Base-by-base conservation (phyloP, 2,888 invertebrate genomes). In the Mesochorus sp. region DNA sequence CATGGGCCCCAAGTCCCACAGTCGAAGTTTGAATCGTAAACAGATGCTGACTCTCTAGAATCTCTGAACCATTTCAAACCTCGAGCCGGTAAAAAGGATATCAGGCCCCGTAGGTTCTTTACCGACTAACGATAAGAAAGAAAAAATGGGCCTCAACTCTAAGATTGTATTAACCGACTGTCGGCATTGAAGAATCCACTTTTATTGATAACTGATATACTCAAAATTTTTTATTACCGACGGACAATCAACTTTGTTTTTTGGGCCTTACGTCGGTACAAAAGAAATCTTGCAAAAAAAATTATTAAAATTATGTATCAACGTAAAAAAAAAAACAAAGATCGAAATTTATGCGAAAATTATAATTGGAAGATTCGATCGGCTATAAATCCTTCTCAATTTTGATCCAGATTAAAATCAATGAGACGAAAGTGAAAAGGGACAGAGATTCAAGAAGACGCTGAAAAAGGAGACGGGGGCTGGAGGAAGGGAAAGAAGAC, bases 1-100 rank as follows among this genome's bases (percentile, higher is more conserved):
- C 28, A 53, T 51, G 72, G 67, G 77, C 77, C 77, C 72, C 57
- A 31, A 31, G 55, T 53, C 55, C 57, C 19, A 17, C 4, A 3
- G 2, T 2, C 8, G 37, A 6, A 12, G 37, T 12, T n/a, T n/a
- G n/a, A n/a, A n/a, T n/a, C n/a, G n/a, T n/a, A n/a, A n/a, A n/a
- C n/a, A n/a, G n/a, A n/a, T n/a, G n/a, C n/a, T n/a, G n/a, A n/a
- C n/a, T n/a, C n/a, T n/a, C n/a, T n/a, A n/a, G n/a, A n/a, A n/a
- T n/a, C n/a, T n/a, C n/a, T n/a, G n/a, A n/a, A n/a, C n/a, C n/a
- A n/a, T n/a, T n/a, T n/a, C n/a, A n/a, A n/a, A n/a, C n/a, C n/a
- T n/a, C n/a, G n/a, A n/a, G n/a, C n/a, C n/a, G 68, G 68, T 75
- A 68, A n/a, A 42, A 0, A 59, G 21, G 0, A 8, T 8, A 67